These are phyloP conservation scores for Actinopyga echinites DNA, from an alignment of 53 echinoderm and acorn worm genomes.

Conservation along the genomic window DNA sequence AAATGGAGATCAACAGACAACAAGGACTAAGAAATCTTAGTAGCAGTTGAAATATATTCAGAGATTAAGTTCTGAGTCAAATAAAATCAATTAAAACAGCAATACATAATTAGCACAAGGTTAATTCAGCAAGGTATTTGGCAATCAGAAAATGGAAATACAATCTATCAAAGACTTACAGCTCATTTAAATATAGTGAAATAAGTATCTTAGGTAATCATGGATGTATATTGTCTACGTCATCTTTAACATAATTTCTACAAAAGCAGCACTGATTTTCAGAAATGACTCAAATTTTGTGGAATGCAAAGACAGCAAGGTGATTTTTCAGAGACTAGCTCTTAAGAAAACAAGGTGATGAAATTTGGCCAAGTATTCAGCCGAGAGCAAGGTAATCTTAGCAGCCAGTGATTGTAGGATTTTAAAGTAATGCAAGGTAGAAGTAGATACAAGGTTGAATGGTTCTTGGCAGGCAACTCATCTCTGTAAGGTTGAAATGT, in stretches of 20 bases:
- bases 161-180: slow-evolving; percentile 11
- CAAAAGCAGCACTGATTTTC: neutral
- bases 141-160: neutral
- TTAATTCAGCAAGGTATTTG: slow-evolving; percentile 15
- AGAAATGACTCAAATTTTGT: neutral
- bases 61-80: too few relatives aligned
- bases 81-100: neutral
- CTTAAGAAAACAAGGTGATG: neutral
- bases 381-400: neutral
- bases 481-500: too few relatives aligned
- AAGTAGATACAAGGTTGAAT: too few relatives aligned
- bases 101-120: neutral
- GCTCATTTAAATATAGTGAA: neutral
- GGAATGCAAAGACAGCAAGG: slow-evolving; percentile 9
- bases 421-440: too few relatives aligned
- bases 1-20: too few relatives aligned
- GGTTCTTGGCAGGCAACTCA: too few relatives aligned
- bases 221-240: neutral
- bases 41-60: too few relatives aligned
- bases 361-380: neutral
- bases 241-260: too few relatives aligned
- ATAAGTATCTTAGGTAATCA: neutral
- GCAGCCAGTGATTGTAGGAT: too few relatives aligned
- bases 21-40: too few relatives aligned
- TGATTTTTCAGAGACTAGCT: neutral